These are phyloP conservation scores for Rhombomys opimus DNA, from an alignment of 2,113 vertebrate species.

Conservation along the genomic window DNA sequence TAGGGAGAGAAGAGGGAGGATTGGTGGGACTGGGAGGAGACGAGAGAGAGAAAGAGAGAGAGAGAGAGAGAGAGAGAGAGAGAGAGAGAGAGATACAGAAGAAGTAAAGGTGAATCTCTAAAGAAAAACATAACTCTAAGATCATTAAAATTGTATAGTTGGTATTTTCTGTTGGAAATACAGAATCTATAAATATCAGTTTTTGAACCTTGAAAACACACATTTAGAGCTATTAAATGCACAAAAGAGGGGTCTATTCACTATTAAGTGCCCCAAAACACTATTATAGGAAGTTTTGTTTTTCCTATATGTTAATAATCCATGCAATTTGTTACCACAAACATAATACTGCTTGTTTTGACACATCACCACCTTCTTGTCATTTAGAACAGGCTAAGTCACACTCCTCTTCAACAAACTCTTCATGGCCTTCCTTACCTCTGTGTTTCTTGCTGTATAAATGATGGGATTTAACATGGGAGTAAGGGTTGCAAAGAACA, in stretches of 20 bases:
- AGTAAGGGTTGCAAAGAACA: constrained; percentile 77
- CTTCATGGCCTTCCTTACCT: constrained; percentile 73
- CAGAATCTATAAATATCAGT: background rate
- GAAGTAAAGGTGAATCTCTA: background rate
- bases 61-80: no score
- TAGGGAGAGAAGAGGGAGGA: no score
- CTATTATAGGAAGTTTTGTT: background rate
- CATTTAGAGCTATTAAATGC: background rate
- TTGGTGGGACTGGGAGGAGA: no score
- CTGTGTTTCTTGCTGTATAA: constrained; percentile 76
- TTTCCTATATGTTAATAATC: background rate
- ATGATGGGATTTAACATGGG: constrained; percentile 78
- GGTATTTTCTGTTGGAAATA: background rate
- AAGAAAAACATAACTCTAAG: background rate
- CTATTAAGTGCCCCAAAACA: background rate
- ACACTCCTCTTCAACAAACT: constrained; percentile 56
- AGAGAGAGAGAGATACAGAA: no score
- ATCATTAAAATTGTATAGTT: background rate
- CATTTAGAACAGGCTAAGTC: no score
- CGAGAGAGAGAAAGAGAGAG: no score
- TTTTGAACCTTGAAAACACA: background rate
- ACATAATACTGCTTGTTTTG: no score
- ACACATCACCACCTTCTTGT: no score
- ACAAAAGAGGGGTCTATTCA: background rate
- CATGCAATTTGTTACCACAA: background rate